Conservation (phyloP, 2,113 vertebrate genomes). For the Micromys minutus region DNA sequence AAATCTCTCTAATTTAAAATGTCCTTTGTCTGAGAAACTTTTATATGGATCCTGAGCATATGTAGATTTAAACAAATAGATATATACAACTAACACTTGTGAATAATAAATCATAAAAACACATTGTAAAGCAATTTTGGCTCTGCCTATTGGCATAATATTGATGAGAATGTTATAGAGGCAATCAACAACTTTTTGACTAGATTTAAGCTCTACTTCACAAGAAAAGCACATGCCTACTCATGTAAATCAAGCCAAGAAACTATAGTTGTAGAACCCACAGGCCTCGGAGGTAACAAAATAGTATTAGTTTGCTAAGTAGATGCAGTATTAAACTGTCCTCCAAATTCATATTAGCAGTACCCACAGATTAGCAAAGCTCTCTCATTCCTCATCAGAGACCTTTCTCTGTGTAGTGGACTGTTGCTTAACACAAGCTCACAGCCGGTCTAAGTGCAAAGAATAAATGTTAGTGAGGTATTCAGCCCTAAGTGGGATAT, state of each 20-base stretch:
- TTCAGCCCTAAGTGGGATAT: background rate
- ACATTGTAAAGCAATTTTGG: background rate
- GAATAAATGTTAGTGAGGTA: background rate
- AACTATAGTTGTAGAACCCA: background rate
- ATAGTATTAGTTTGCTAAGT: background rate
- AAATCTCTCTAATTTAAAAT: background rate
- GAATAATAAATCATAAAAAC: background rate
- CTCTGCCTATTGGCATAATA: background rate
- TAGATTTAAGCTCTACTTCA: background rate
- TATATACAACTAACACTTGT: background rate
- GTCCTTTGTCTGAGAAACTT: background rate
- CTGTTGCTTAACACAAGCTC: background rate
- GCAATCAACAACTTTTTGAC: background rate
- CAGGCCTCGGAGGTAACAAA: background rate
- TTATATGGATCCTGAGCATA: background rate
- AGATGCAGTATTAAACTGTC: background rate
- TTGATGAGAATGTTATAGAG: background rate
- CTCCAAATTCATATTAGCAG: background rate
- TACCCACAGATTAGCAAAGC: background rate
- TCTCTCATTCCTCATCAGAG: background rate
- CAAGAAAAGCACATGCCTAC: background rate
- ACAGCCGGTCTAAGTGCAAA: background rate
- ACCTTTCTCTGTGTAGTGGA: background rate
- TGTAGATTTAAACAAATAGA: background rate
- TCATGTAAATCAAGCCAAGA: background rate